Evolutionary conservation across 2,113 vertebrate species (phyloP).

Genomic region (Melanerpes formicivorus): DNA sequence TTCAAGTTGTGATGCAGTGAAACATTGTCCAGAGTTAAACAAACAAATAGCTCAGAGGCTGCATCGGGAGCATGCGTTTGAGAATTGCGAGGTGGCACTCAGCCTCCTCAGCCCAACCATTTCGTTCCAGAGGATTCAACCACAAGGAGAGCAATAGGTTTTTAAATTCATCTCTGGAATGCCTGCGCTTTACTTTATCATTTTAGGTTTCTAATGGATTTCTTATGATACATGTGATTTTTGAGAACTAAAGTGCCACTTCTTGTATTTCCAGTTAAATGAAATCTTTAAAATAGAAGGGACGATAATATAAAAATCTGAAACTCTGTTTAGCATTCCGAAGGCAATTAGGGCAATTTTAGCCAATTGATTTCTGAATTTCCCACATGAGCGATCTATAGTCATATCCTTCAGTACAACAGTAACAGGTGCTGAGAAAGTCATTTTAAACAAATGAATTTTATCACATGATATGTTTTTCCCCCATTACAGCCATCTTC

Average conservation of each 20-base stretch:
- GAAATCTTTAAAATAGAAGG: conserved; percentile 13
- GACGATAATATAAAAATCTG: conserved; percentile 20
- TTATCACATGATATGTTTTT: conserved; percentile 40
- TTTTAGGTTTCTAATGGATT: conserved; percentile 17
- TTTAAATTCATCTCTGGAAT: neutral
- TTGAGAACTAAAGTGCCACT: conserved; percentile 27
- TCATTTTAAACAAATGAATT: conserved; percentile 61
- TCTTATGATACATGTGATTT: neutral
- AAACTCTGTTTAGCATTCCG: conserved; percentile 41
- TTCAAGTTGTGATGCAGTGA: neutral
- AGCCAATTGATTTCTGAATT: conserved; percentile 38
- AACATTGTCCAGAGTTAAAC: neutral
- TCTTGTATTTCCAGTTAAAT: conserved; percentile 30
- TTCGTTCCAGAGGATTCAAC: neutral
- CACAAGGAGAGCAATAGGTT: neutral
- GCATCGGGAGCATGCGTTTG: neutral
- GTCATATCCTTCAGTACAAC: conserved; percentile 19
- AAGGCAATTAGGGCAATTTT: conserved; percentile 36
- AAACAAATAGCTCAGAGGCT: neutral
- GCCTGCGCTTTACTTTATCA: neutral
- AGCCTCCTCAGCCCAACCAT: neutral
- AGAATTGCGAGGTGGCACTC: fast-evolving
- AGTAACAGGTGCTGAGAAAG: neutral
- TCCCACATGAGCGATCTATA: conserved; percentile 15
- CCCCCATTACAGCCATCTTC: conserved; percentile 12